phyloP scores from a whole-genome alignment of 2,797 vertebrate species.

The Mormyrops boulengeri region DNA sequence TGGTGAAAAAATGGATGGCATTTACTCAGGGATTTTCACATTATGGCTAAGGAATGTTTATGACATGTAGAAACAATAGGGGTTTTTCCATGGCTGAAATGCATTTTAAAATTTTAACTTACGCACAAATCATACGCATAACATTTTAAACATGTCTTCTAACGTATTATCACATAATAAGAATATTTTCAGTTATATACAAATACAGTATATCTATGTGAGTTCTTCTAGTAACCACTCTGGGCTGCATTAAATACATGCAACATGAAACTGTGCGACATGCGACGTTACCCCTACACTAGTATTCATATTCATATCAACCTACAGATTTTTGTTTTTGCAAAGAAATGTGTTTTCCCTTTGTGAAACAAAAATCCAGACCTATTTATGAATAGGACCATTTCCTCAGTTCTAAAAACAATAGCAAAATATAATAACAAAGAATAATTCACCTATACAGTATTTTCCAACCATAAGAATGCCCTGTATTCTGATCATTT shows the following conservation, averaged over 20 bases:
- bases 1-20: neutral
- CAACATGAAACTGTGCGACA: neutral
- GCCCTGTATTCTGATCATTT: neutral
- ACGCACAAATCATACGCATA: neutral
- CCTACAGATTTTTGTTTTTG: neutral
- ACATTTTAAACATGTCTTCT: neutral
- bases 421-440: neutral
- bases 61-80: neutral
- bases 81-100: neutral
- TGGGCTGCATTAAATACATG: neutral
- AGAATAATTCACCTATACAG: neutral
- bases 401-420: neutral
- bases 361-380: neutral
- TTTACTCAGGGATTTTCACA: slow-evolving; percentile 7
- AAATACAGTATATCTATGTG: neutral
- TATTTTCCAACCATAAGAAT: neutral
- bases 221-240: neutral
- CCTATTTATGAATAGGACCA: neutral
- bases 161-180: neutral
- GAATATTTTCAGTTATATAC: neutral
- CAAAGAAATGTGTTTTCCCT: neutral
- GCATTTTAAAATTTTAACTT: neutral
- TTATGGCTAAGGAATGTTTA: neutral
- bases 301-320: neutral
- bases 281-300: neutral